Conservation (phyloP, 2,888 invertebrate genomes). For the Hirtodrosophila cameraria region DNA sequence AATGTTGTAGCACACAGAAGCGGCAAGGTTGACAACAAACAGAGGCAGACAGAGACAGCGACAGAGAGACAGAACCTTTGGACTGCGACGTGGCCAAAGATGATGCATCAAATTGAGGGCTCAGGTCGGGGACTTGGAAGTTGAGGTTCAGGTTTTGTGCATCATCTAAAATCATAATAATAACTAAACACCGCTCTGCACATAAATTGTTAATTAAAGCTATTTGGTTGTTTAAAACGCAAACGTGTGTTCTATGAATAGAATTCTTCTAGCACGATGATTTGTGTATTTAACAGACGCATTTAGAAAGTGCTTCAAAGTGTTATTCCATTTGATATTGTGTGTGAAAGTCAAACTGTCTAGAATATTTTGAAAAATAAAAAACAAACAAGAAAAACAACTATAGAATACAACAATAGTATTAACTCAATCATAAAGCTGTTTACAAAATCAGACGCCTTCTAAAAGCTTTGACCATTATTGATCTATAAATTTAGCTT, state of each 20-base stretch:
- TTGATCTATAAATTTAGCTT: conserved; percentile 31
- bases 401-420: conserved; percentile 4
- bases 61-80: background rate
- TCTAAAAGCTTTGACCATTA: conserved; percentile 26
- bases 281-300: conserved; percentile 45
- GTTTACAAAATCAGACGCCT: conserved; percentile 7
- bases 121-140: background rate
- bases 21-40: conserved; percentile 53
- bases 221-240: conserved; percentile 44
- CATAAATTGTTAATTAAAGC: conserved; percentile 76
- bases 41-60: background rate
- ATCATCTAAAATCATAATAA: conserved; percentile 17
- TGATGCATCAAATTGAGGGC: conserved; percentile 57
- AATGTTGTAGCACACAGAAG: conserved; percentile 44
- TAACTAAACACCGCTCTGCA: conserved; percentile 48
- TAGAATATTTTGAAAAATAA: conserved; percentile 18
- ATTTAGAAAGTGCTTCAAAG: conserved; percentile 67
- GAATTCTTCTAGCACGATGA: conserved; percentile 37
- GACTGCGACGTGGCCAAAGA: conserved; percentile 12
- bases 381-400: too few relatives aligned
- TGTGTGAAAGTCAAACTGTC: conserved; percentile 39
- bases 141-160: background rate
- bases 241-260: conserved; percentile 25
- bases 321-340: conserved; percentile 4
- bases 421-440: conserved; percentile 1